Conservation (phyloP, 2,797 vertebrate genomes). For the Phalloptychus januarius region DNA sequence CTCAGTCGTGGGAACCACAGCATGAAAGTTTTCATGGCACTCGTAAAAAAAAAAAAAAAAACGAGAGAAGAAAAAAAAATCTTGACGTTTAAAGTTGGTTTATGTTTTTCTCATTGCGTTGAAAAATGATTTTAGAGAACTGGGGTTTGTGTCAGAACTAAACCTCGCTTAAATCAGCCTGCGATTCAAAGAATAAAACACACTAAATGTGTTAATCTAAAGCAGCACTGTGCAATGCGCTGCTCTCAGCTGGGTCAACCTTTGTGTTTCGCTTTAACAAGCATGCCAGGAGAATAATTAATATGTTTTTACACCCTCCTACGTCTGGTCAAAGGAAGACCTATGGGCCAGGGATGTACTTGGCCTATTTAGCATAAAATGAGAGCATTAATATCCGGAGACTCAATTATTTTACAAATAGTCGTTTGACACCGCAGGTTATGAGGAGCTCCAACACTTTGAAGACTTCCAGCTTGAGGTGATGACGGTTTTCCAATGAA, state of each 20-base stretch:
- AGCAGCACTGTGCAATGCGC: constrained; percentile 38
- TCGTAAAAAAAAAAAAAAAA: background rate
- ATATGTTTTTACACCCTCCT: constrained; percentile 67
- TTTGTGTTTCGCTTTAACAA: constrained; percentile 57
- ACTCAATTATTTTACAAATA: constrained; percentile 77
- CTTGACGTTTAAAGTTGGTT: constrained; percentile 32
- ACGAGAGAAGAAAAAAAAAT: background rate
- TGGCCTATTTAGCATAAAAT: constrained; percentile 73
- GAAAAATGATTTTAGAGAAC: constrained; percentile 3
- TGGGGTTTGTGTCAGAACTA: background rate
- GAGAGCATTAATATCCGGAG: constrained; percentile 68
- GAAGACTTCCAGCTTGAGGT: constrained; percentile 62
- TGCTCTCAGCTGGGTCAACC: constrained; percentile 51
- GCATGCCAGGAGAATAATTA: constrained; percentile 68
- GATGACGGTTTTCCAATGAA: constrained; percentile 35
- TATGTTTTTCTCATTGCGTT: constrained; percentile 55
- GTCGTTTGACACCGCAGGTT: constrained; percentile 68
- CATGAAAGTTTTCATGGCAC: constrained; percentile 43
- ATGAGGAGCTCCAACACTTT: constrained; percentile 51
- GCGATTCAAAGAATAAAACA: constrained; percentile 13
- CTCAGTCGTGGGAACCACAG: constrained; percentile 30
- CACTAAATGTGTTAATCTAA: constrained; percentile 30
- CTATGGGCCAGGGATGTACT: constrained; percentile 67
- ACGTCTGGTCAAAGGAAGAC: constrained; percentile 66
- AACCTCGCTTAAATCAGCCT: constrained; percentile 1